Conservation (phyloP, 2,888 invertebrate species). For the Dryadula phaetusa region DNA sequence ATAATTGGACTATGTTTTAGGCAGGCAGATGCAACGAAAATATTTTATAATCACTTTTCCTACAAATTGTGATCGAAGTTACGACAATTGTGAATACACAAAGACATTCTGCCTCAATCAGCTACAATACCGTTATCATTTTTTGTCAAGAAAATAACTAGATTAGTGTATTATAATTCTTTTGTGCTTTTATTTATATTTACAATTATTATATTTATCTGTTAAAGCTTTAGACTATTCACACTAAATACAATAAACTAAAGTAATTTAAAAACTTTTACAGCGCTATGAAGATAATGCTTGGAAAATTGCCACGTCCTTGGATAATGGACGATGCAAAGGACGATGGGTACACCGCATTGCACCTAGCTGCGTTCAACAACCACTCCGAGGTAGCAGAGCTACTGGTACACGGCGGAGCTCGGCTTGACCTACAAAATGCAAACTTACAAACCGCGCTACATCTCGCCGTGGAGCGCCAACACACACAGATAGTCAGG, state of each 20-base stretch:
- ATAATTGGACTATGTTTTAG: too few species aligned
- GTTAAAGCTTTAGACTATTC: too few species aligned
- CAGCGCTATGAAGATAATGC: slow-evolving; percentile 97
- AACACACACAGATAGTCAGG: slow-evolving; percentile 98
- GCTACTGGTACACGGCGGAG: slow-evolving; percentile 94
- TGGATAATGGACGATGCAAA: slow-evolving; percentile 99
- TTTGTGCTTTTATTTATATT: too few species aligned
- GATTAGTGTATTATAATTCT: too few species aligned
- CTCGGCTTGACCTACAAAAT: slow-evolving; percentile 97
- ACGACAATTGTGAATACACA: too few species aligned
- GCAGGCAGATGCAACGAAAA: too few species aligned
- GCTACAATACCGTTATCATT: too few species aligned
- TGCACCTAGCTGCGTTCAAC: slow-evolving; percentile 97
- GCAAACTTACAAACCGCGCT: slow-evolving; percentile 96
- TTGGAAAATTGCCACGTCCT: slow-evolving; percentile 95
- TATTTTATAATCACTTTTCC: too few species aligned
- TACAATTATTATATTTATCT: too few species aligned
- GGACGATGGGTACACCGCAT: slow-evolving; percentile 98
- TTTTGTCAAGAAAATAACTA: too few species aligned
- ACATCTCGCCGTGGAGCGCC: slow-evolving; percentile 97
- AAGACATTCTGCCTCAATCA: too few species aligned
- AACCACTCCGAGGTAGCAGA: slow-evolving; percentile 99
- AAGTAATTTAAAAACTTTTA: slow-evolving; percentile 50
- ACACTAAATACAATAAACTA: background rate
- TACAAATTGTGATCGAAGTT: too few species aligned